Conservation (phyloP, 2,797 vertebrate genomes). For the Coracias cyanogaster region DNA sequence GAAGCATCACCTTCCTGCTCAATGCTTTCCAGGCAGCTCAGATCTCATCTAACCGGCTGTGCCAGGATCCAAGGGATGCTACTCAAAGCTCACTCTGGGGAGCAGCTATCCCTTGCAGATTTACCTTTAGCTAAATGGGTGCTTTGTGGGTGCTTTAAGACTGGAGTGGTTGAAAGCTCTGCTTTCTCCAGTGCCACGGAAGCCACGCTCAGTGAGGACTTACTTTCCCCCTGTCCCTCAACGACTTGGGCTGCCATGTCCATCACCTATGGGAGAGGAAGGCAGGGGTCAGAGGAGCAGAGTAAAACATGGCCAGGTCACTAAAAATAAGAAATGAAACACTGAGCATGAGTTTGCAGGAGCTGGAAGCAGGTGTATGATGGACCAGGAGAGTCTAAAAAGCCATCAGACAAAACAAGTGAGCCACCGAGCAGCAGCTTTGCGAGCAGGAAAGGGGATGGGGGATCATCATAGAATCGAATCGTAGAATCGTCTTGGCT, state of each 20-base stretch:
- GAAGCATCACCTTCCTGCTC: background rate
- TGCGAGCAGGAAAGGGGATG: background rate
- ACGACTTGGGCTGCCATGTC: background rate
- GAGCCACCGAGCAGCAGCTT: background rate
- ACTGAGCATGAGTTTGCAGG: background rate
- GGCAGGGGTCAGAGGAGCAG: background rate
- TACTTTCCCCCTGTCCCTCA: background rate
- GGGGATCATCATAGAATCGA: background rate
- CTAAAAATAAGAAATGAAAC: background rate
- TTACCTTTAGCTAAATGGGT: background rate
- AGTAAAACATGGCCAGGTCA: background rate
- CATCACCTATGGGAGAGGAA: background rate
- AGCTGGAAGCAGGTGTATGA: background rate
- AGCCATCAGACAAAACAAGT: background rate
- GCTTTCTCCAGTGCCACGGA: background rate
- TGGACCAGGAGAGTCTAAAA: background rate
- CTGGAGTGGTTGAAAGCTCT: background rate
- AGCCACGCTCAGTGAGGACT: rapidly evolving
- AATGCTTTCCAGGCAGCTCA: rapidly evolving
- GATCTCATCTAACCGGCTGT: background rate
- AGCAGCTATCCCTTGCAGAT: background rate
- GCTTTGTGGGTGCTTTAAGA: background rate
- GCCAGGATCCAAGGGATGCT: background rate
- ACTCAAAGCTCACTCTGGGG: background rate
- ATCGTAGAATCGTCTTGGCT: background rate